Evolutionary conservation across 2,888 invertebrate species (phyloP).

Genomic region (Furcula furcula): DNA sequence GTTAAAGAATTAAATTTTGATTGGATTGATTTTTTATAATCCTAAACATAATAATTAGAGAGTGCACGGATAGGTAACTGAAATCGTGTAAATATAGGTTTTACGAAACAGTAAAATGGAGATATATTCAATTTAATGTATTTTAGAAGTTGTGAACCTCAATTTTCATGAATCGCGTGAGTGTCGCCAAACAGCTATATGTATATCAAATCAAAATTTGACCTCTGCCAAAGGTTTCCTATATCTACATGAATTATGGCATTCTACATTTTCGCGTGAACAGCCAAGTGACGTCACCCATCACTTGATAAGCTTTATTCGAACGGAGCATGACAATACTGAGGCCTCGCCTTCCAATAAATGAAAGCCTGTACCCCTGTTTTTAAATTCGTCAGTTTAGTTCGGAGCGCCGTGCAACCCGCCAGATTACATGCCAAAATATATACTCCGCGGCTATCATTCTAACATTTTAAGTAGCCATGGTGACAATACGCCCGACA

Average conservation of each 20-base stretch:
- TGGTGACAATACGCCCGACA: constrained; percentile 54
- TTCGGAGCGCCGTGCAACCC: constrained; percentile 59
- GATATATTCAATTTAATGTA: constrained; percentile 1
- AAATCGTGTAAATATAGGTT: too few relatives aligned
- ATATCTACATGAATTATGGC: constrained; percentile 36
- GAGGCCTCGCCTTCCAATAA: constrained; percentile 59
- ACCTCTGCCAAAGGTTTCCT: constrained; percentile 36
- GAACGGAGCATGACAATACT: constrained; percentile 58
- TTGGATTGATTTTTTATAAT: too few relatives aligned
- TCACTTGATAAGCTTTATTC: constrained; percentile 60
- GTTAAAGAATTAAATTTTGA: not conserved
- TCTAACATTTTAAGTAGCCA: constrained; percentile 56
- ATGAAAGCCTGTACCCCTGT: constrained; percentile 52
- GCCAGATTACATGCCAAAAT: constrained; percentile 43
- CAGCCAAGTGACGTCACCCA: constrained; percentile 62
- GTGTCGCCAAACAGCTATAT: constrained; percentile 25
- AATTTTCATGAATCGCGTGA: constrained; percentile 22
- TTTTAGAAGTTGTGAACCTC: constrained; percentile 7
- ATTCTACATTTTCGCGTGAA: constrained; percentile 42
- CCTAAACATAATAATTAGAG: too few relatives aligned
- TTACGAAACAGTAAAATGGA: too few relatives aligned
- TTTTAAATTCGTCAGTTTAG: constrained; percentile 64
- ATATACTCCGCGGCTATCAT: constrained; percentile 34
- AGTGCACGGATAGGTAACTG: too few relatives aligned
- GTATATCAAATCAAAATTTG: constrained; percentile 26